Evolutionary conservation across 1,140 invertebrate genomes (phyloP), one percentile per base, ranked within the genome.

Genomic region (Schlechtendalia chinensis): DNA sequence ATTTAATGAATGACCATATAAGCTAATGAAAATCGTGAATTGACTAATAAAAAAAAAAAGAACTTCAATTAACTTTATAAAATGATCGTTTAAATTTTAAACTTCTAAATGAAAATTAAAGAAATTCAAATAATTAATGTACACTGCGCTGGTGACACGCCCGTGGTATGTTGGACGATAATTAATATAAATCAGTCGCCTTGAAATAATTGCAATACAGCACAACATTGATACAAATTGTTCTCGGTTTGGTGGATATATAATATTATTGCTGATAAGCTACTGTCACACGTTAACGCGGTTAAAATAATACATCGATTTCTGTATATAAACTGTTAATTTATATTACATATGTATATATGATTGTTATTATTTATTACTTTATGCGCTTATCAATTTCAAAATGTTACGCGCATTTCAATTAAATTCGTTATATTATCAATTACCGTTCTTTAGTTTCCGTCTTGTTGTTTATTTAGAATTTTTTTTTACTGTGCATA

Each of bases 151-250:
- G 19, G 19, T n/a, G 11, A 32, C 19, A 39, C 19, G 63, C 4
- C 19, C 19, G 63, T 45, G 29, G 63, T 65, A 65, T 39, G 63
- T 65, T n/a, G 63, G 22, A 22, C 24, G 24, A 59, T 29, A 65
- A 65, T 65, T 65, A 65, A 65, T 29, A 32, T 32, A 14, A 65
- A 65, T 65, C 63, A 19, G 32, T 65, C 32, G 63, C 63, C 63
- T 65, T 65, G 63, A 39, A 65, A 65, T 65, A 65, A 65, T 45
- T 65, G 29, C 32, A 32, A 65, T 65, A 65, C 32, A 5, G 32
- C 19, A 22, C 19, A 39, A 45, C 63, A 39, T 39, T 65, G 63
- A 65, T 65, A 65, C 63, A 65, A 65, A 65, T 65, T 39, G 63
- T 65, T 65, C 19, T 65, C 63, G 32, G 32, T 65, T 65, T 65